Evolutionary conservation across 2,797 vertebrate species (phyloP).

Genomic region (Anabacerthia variegaticeps): DNA sequence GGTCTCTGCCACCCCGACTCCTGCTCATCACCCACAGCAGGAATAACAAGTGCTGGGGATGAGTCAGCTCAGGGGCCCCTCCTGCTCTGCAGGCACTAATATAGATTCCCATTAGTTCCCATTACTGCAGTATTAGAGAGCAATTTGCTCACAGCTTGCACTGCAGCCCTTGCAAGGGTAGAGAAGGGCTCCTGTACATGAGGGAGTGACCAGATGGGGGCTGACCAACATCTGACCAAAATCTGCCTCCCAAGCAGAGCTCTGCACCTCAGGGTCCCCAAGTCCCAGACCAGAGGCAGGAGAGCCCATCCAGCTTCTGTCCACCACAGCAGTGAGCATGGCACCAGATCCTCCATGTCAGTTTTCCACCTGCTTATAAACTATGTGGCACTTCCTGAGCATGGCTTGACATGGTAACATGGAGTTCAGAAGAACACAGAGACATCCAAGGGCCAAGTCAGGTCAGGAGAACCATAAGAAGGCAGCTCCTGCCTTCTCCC

Average conservation of each 20-base stretch:
- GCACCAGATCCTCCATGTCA: not conserved
- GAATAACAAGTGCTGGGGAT: slow-evolving; percentile 1
- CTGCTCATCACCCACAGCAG: not conserved
- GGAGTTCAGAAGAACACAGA: not conserved
- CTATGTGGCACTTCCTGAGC: not conserved
- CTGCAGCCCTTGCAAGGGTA: not conserved
- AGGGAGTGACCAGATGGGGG: fast-evolving
- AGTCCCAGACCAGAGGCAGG: not conserved
- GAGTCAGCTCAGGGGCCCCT: slow-evolving; percentile 23
- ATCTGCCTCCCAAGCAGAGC: not conserved
- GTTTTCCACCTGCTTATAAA: not conserved
- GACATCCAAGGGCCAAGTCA: not conserved
- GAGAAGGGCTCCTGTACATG: fast-evolving
- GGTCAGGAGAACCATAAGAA: not conserved
- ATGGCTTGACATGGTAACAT: not conserved
- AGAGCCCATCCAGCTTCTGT: not conserved
- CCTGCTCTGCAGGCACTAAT: slow-evolving; percentile 34
- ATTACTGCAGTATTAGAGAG: not conserved
- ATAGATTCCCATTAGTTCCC: not conserved
- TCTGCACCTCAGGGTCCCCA: fast-evolving
- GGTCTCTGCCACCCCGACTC: not conserved
- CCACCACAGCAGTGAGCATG: too few relatives aligned
- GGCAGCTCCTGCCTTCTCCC: not conserved
- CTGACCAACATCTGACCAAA: fast-evolving
- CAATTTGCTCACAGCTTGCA: not conserved